A percentile compares a stretch with the other conserved stretches of the same genome.
Evolutionary conservation across 2,888 invertebrate species (phyloP).

Genomic region (Sepioteuthis lessoniana): DNA sequence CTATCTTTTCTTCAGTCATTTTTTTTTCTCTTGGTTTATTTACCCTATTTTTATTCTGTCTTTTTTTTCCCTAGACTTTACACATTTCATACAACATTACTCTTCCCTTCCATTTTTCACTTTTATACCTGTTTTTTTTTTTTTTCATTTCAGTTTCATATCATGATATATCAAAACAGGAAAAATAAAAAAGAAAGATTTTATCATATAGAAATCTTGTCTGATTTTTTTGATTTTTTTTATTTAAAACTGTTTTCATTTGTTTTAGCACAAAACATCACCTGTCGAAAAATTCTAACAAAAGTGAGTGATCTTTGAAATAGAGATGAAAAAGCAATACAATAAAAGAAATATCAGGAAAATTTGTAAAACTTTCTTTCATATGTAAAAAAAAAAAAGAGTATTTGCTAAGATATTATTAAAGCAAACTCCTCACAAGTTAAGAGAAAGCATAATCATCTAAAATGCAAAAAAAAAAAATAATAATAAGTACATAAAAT

Average conservation of each 20-base stretch:
- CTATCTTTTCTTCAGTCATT: background rate
- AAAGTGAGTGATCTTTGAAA: background rate
- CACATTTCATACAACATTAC: background rate
- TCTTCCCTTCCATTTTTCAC: background rate
- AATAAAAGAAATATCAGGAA: background rate
- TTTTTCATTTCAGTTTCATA: background rate
- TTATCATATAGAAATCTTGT: background rate
- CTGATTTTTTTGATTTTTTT: background rate
- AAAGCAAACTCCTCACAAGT: background rate
- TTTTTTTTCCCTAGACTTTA: background rate
- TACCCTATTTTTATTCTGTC: background rate
- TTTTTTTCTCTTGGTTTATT: background rate
- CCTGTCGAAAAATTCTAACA: background rate
- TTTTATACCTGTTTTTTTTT: background rate
- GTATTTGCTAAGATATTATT: background rate
- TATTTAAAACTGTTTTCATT: background rate
- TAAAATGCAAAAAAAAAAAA: background rate
- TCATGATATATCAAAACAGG: background rate
- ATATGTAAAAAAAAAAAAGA: background rate
- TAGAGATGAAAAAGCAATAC: background rate
- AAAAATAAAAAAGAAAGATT: background rate
- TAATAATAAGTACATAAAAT: background rate
- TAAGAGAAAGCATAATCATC: background rate
- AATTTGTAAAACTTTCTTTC: constrained; percentile 4
- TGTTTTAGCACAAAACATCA: background rate